Evolutionary conservation across 1,140 invertebrate genomes (phyloP).

Genomic region (Zeugodacus cucurbitae): DNA sequence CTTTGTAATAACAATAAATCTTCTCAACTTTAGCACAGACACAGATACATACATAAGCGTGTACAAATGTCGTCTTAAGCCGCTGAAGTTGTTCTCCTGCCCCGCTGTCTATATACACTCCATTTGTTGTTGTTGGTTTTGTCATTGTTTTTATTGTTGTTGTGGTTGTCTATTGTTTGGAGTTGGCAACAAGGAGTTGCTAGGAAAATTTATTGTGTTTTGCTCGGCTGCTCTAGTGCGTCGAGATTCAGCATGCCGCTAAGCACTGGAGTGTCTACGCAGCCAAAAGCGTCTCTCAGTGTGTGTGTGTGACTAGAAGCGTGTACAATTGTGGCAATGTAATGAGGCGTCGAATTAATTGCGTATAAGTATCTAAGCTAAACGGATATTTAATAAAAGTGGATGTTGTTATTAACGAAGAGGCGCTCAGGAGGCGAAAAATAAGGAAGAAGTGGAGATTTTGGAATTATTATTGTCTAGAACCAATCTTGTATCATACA

Average conservation of each 20-base stretch:
- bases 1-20: conserved; percentile 36
- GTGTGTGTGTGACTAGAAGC: not conserved
- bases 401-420: not conserved
- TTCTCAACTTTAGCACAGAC: conserved; percentile 5
- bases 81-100: not conserved
- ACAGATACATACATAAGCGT: not conserved
- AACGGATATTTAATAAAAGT: not conserved
- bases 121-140: not conserved
- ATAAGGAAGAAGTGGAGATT: no score
- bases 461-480: not conserved
- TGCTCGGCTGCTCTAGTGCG: not conserved
- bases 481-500: no score
- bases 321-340: not conserved
- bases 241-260: not conserved
- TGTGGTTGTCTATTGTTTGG: not conserved
- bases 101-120: not conserved
- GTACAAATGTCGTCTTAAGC: not conserved
- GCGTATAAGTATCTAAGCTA: not conserved
- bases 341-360: conserved; percentile 11
- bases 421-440: no score
- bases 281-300: not conserved
- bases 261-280: not conserved
- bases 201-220: not conserved
- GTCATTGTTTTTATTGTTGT: not conserved
- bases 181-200: not conserved